Conservation (phyloP, 2,113 vertebrate genomes). For the Talpa occidentalis region DNA sequence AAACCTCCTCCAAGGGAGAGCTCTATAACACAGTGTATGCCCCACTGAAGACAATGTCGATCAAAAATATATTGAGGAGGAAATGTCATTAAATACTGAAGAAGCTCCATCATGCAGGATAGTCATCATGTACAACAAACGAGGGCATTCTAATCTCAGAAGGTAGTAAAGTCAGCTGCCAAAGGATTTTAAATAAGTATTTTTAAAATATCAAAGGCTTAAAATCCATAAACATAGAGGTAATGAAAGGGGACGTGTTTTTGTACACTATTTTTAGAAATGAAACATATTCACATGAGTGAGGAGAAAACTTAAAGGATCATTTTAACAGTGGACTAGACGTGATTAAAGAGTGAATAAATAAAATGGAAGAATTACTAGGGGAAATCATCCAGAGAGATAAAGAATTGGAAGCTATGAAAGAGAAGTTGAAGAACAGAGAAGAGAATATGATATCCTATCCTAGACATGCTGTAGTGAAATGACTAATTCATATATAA, state of each 20-base stretch:
- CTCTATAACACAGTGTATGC: neutral
- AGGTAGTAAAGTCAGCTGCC: neutral
- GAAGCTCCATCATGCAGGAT: neutral
- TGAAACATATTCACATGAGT: neutral
- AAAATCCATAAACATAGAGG: neutral
- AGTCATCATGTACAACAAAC: neutral
- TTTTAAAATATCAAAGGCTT: neutral
- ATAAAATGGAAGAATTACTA: neutral
- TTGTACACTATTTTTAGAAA: neutral
- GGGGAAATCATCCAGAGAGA: conserved; percentile 15
- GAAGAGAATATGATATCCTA: neutral
- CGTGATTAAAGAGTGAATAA: neutral
- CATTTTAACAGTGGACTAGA: neutral
- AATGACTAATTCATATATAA: neutral
- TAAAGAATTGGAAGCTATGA: neutral
- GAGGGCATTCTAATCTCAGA: fast-evolving
- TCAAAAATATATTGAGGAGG: neutral
- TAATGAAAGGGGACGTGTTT: neutral
- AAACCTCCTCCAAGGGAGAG: too few relatives aligned
- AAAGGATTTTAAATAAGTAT: neutral
- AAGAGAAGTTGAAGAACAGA: neutral
- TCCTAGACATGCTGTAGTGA: neutral
- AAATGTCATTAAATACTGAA: neutral
- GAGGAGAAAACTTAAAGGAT: neutral
- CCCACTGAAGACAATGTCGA: neutral